Conservation (phyloP, 2,888 invertebrate genomes). For the Zygaena filipendulae region DNA sequence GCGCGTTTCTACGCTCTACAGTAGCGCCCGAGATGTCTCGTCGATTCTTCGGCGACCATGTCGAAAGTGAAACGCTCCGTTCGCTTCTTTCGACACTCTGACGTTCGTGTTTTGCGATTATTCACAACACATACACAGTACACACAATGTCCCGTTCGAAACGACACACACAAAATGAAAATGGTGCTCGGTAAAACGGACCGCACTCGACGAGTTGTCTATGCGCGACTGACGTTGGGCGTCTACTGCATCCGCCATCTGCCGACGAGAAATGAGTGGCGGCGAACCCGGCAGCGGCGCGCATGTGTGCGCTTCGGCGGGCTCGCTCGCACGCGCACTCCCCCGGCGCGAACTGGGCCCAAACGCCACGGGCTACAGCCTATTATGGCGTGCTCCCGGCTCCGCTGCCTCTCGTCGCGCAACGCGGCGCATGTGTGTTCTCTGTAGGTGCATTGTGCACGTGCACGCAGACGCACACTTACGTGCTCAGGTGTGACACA, state of each 20-base stretch:
- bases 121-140: slow-evolving; percentile 58
- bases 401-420: too few relatives aligned
- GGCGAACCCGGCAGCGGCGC: slow-evolving; percentile 42
- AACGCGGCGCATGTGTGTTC: too few relatives aligned
- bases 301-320: slow-evolving; percentile 40
- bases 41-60: slow-evolving; percentile 55
- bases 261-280: slow-evolving; percentile 65
- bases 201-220: slow-evolving; percentile 59
- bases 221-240: slow-evolving; percentile 65
- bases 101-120: slow-evolving; percentile 45
- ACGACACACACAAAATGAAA: slow-evolving; percentile 52
- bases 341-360: too few relatives aligned
- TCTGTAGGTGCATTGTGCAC: too few relatives aligned
- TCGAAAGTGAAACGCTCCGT: slow-evolving; percentile 54
- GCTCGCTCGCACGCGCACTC: too few relatives aligned
- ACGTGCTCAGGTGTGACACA: slow-evolving; percentile 34
- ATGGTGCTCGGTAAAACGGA: slow-evolving; percentile 55
- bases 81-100: slow-evolving; percentile 34
- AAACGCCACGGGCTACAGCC: too few relatives aligned
- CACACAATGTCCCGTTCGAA: slow-evolving; percentile 66
- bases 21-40: slow-evolving; percentile 56
- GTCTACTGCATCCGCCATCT: slow-evolving; percentile 68
- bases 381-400: too few relatives aligned
- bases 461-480: too few relatives aligned
- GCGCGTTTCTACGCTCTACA: slow-evolving; percentile 63